phyloP scores from a whole-genome alignment of 2,113 vertebrate genomes.

The Corythornis vintsioides region DNA sequence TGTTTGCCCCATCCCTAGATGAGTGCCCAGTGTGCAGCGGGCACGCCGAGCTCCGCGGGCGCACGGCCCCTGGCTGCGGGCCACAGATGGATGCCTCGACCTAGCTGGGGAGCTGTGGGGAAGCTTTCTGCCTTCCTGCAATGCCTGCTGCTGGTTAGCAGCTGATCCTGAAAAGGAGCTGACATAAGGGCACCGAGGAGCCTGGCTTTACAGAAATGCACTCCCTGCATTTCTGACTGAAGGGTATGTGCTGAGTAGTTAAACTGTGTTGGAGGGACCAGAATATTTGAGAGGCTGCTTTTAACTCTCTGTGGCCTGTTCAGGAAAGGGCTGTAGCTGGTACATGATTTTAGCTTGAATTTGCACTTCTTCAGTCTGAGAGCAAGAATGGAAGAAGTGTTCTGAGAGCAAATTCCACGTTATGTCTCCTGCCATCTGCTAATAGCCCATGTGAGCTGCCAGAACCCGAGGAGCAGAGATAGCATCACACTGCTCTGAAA shows the following conservation, averaged over 20 bases:
- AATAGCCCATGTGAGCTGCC: conserved; percentile 73
- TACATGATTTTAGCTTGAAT: not conserved
- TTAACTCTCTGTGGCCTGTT: not conserved
- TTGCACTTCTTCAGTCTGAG: conserved; percentile 27
- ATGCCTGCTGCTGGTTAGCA: not conserved
- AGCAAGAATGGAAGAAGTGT: conserved; percentile 64
- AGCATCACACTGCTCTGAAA: conserved; percentile 15
- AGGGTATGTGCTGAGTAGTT: not conserved
- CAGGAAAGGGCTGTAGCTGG: not conserved
- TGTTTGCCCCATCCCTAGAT: not conserved
- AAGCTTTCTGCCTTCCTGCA: not conserved
- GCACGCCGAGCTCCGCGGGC: conserved; percentile 2
- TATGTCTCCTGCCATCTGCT: conserved; percentile 72
- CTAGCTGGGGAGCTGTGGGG: not conserved
- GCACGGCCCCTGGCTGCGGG: not conserved
- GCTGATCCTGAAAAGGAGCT: conserved; percentile 13
- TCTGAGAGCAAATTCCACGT: conserved; percentile 70
- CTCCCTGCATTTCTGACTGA: not conserved
- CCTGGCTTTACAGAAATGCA: not conserved
- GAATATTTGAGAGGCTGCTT: not conserved
- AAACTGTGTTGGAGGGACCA: not conserved
- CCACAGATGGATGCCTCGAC: not conserved
- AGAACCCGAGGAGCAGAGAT: conserved; percentile 72
- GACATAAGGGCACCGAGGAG: not conserved
- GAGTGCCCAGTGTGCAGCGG: conserved; percentile 15